Evolutionary conservation across 1,140 invertebrate genomes (phyloP).

Genomic region (Megathymus violae): DNA sequence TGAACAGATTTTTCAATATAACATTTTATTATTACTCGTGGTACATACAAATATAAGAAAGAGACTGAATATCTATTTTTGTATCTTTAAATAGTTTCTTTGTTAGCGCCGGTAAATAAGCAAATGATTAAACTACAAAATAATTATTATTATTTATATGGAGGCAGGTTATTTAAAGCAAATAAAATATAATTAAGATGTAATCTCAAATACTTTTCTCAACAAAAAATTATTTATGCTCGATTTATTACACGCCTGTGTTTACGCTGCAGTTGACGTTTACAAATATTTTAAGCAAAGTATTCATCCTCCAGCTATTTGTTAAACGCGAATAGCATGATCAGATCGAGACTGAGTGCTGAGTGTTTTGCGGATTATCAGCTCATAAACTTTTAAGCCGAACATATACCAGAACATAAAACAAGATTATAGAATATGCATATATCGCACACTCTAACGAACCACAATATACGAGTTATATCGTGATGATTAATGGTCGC

Average conservation of each 20-base stretch:
- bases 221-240: constrained; percentile 1
- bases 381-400: constrained; percentile 41
- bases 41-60: too few species aligned
- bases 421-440: constrained; percentile 37
- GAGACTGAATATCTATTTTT: too few species aligned
- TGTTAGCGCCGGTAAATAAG: too few species aligned
- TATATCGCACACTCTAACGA: constrained; percentile 13
- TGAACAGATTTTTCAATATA: too few species aligned
- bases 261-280: constrained; percentile 1
- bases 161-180: too few species aligned
- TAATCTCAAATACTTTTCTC: too few species aligned
- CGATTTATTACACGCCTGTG: constrained; percentile 24
- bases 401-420: constrained; percentile 41
- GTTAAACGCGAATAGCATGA: constrained; percentile 38
- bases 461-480: constrained; percentile 19
- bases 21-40: too few species aligned
- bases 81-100: too few species aligned
- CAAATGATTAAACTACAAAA: too few species aligned
- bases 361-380: constrained; percentile 46
- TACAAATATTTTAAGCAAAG: constrained; percentile 24
- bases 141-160: too few species aligned
- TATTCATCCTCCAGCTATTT: constrained; percentile 32
- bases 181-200: too few species aligned
- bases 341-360: constrained; percentile 40
- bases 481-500: constrained; percentile 20